Evolutionary conservation across 2,888 invertebrate genomes (phyloP).

Genomic region (Punctoribates punctum): DNA sequence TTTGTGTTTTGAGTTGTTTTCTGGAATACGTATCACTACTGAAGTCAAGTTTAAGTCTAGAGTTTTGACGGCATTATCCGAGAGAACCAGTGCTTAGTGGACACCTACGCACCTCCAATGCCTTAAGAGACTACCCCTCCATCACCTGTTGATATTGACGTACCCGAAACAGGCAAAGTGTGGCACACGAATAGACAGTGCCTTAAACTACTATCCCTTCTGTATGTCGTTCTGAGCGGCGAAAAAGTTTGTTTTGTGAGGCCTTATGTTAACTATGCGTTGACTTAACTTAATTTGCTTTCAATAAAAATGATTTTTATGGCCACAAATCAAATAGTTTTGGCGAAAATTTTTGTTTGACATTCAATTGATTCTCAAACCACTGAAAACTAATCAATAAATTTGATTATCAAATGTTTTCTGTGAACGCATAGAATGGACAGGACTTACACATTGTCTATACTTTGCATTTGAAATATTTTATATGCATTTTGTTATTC

Average conservation of each 20-base stretch:
- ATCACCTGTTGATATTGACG: conserved; percentile 30
- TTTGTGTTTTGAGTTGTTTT: neutral
- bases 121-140: neutral
- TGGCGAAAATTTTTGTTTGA: neutral
- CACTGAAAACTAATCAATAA: neutral
- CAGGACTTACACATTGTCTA: neutral
- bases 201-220: neutral
- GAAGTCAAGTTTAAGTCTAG: neutral
- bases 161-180: conserved; percentile 2
- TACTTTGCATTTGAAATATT: neutral
- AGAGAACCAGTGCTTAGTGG: conserved; percentile 15
- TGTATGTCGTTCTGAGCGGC: neutral
- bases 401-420: neutral
- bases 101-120: conserved; percentile 18
- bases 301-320: neutral
- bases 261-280: conserved; percentile 16
- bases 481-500: neutral
- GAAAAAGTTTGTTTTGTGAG: neutral
- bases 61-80: neutral
- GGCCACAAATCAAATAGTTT: neutral
- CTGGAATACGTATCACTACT: neutral
- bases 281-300: neutral
- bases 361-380: neutral
- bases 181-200: conserved; percentile 10
- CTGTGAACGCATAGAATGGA: neutral